Evolutionary conservation across 2,888 invertebrate genomes (phyloP), one percentile per base, ranked within the genome.

Genomic region (Marronus borbonicus): DNA sequence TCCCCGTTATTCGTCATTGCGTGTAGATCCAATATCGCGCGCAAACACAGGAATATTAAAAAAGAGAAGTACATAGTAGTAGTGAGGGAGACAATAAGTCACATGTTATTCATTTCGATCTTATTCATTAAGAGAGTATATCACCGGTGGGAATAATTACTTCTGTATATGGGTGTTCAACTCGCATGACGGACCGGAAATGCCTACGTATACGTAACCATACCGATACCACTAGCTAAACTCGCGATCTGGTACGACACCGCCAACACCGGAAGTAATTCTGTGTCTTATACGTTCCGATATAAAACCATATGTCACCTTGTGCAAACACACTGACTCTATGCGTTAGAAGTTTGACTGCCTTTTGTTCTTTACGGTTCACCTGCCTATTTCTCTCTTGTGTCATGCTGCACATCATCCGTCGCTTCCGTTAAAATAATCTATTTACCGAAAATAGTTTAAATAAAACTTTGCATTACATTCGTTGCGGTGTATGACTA

Each of bases 181-280:
- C 83, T 87, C 85, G 87, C 88, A 86, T 87, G 87, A 88, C 87
- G 83, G 82, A 85, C 86, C 84, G 87, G 87, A 88, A 87, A 86
- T 86, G 83, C 84, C 84, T 84, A 83, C 83, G 82, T 83, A 83
- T 81, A 84, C 44, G 44, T 44, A 44, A 44, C 44, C 8, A 44
- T 58, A 58, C 55, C 55, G 20, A 44, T 44, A 58, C 7, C n/a
- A 58, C 55, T 24, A 58, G 55, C 55, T 58, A 58, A 20, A 83
- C 82, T 85, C 85, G 84, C 85, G 85, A 86, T 85, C 86, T 85
- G 55, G 65, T 76, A 79, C 79, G 77, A 72, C 77, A 77, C 62
- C 70, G 44, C 20, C 66, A 62, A 64, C 68, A 78, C 78, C 78
- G 78, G 78, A 78, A 76, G 78, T 66, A 66, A 75, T 78, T 76